phyloP scores from a whole-genome alignment of 2,888 invertebrate genomes.

The Nomada lathburiana region DNA sequence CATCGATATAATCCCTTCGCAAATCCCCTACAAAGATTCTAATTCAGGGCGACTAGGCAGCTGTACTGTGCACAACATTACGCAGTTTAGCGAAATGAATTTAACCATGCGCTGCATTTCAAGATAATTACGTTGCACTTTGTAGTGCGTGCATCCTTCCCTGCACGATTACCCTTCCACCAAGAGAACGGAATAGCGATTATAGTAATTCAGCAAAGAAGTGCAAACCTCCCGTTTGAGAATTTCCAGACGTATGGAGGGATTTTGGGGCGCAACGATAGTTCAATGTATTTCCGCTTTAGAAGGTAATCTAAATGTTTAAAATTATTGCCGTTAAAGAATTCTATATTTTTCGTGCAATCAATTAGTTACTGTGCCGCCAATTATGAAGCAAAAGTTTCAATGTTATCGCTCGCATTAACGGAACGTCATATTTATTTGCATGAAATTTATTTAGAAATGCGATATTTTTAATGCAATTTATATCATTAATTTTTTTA shows the following conservation, averaged over 20 bases:
- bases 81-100: constrained; percentile 40
- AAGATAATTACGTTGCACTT: constrained; percentile 59
- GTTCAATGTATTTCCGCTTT: neutral
- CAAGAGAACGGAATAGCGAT: constrained; percentile 35
- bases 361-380: too few species aligned
- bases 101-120: constrained; percentile 34
- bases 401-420: too few species aligned
- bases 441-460: too few species aligned
- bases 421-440: too few species aligned
- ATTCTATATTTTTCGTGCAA: too few species aligned
- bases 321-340: too few species aligned
- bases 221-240: constrained; percentile 36
- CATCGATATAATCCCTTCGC: constrained; percentile 12
- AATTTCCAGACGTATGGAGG: constrained; percentile 13
- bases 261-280: constrained; percentile 10
- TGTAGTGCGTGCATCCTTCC: constrained; percentile 46
- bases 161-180: constrained; percentile 29
- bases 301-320: too few species aligned
- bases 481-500: too few species aligned
- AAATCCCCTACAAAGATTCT: constrained; percentile 32
- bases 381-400: too few species aligned
- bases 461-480: too few species aligned
- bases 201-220: constrained; percentile 59
- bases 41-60: constrained; percentile 14
- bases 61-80: constrained; percentile 19